Evolutionary conservation across 2,113 vertebrate genomes (phyloP).

Genomic region (Hyperoodon ampullatus): DNA sequence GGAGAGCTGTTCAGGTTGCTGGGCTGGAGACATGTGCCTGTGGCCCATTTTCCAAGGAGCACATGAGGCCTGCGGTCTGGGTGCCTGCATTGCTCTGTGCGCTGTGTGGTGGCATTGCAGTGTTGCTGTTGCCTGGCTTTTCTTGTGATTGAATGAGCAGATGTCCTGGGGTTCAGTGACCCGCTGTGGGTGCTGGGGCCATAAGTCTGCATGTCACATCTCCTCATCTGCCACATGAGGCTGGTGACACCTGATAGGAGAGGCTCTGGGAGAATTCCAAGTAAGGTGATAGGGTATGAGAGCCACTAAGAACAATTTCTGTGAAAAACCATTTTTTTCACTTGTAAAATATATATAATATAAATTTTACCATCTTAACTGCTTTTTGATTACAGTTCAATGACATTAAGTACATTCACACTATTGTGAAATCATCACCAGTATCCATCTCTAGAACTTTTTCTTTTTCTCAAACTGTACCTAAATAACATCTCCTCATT

Average conservation of each 20-base stretch:
- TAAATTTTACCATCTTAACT: background rate
- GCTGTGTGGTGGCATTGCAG: background rate
- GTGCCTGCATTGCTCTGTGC: accelerated
- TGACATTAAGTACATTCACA: background rate
- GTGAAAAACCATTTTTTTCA: background rate
- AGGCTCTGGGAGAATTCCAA: background rate
- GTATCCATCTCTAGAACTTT: background rate
- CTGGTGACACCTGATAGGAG: background rate
- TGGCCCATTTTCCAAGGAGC: background rate
- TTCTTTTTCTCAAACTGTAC: background rate
- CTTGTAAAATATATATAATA: background rate
- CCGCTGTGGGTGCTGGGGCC: background rate
- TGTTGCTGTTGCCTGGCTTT: background rate
- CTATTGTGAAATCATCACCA: background rate
- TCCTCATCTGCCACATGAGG: background rate
- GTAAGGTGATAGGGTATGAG: background rate
- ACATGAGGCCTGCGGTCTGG: background rate
- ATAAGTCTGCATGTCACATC: background rate
- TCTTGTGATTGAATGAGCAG: background rate
- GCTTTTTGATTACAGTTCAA: background rate
- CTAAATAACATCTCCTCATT: background rate
- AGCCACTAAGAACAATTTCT: background rate
- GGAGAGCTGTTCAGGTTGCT: no score
- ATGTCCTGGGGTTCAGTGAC: no score
- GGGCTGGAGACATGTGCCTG: background rate